Evolutionary conservation across 2,797 vertebrate species (phyloP).

Genomic region (Coranthus polyacanthus): DNA sequence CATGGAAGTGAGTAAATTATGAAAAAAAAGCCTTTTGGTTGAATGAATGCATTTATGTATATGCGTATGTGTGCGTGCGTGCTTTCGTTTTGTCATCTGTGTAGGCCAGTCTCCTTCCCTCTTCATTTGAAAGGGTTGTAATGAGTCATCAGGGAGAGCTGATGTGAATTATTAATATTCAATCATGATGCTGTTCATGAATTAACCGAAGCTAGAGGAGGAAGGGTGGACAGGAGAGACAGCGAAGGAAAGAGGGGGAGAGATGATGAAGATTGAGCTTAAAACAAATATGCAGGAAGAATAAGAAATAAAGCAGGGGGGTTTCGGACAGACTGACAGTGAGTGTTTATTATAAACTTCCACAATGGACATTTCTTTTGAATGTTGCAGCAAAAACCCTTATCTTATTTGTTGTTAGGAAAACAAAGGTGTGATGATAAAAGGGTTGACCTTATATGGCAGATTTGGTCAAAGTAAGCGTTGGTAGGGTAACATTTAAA

Average conservation of each 20-base stretch:
- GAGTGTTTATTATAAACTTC: slow-evolving; percentile 5
- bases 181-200: slow-evolving; percentile 83
- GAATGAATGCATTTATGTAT: slow-evolving; percentile 4
- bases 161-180: slow-evolving; percentile 87
- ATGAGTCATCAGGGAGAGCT: slow-evolving; percentile 86
- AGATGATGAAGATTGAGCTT: slow-evolving; percentile 45
- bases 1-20: slow-evolving; percentile 31
- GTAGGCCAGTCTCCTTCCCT: slow-evolving; percentile 51
- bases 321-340: too few species aligned
- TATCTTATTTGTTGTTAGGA: too few species aligned
- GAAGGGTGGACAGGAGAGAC: slow-evolving; percentile 38
- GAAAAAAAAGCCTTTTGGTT: slow-evolving; percentile 40
- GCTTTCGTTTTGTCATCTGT: slow-evolving; percentile 53
- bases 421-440: background rate
- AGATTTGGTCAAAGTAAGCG: background rate
- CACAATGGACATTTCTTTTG: background rate
- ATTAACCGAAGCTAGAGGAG: slow-evolving; percentile 75
- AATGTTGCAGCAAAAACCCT: too few species aligned
- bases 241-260: slow-evolving; percentile 10
- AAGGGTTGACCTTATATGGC: background rate
- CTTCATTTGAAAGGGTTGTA: slow-evolving; percentile 74
- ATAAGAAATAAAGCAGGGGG: slow-evolving; percentile 12
- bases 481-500: background rate
- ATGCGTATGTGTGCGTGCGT: background rate
- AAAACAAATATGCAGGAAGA: slow-evolving; percentile 39